These are phyloP conservation scores for Syngnathoides biaculeatus DNA, from an alignment of 2,113 vertebrate genomes.

Conservation along the genomic window DNA sequence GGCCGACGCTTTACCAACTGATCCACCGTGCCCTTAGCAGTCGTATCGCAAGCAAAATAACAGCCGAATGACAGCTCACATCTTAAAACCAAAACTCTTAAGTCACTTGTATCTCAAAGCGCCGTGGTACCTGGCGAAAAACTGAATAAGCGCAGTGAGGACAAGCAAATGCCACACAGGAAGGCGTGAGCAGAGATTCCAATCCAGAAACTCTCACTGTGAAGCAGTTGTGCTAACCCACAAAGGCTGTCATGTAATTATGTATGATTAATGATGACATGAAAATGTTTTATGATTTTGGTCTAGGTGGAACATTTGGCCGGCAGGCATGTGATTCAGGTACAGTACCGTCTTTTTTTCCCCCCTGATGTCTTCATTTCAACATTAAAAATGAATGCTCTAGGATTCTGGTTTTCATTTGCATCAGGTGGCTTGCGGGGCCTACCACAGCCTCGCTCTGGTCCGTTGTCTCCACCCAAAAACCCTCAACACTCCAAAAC, in stretches of 20 bases:
- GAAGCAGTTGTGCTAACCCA: too few species aligned
- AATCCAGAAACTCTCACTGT: too few species aligned
- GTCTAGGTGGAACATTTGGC: conserved; percentile 85
- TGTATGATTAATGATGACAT: not conserved
- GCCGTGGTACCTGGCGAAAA: too few species aligned
- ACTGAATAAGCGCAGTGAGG: too few species aligned
- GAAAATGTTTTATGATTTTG: conserved; percentile 12
- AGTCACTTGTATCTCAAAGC: too few species aligned
- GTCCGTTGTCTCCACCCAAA: conserved; percentile 79
- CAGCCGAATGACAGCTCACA: too few species aligned
- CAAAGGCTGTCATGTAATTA: not conserved
- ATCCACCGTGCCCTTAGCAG: too few species aligned
- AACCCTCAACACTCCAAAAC: conserved; percentile 72
- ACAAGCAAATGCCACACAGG: too few species aligned
- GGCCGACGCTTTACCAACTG: too few species aligned
- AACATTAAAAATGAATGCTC: not conserved
- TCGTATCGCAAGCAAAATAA: too few species aligned
- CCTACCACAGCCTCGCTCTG: conserved; percentile 89
- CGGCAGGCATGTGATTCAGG: conserved; percentile 87
- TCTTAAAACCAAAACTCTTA: too few species aligned
- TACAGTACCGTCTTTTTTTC: conserved; percentile 20
- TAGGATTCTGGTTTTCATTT: conserved; percentile 9
- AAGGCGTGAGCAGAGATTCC: too few species aligned
- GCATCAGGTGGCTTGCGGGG: conserved; percentile 82
- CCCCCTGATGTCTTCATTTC: not conserved